These are phyloP conservation scores for Hesperia comma DNA, from an alignment of 2,888 invertebrate genomes.

Conservation along the genomic window DNA sequence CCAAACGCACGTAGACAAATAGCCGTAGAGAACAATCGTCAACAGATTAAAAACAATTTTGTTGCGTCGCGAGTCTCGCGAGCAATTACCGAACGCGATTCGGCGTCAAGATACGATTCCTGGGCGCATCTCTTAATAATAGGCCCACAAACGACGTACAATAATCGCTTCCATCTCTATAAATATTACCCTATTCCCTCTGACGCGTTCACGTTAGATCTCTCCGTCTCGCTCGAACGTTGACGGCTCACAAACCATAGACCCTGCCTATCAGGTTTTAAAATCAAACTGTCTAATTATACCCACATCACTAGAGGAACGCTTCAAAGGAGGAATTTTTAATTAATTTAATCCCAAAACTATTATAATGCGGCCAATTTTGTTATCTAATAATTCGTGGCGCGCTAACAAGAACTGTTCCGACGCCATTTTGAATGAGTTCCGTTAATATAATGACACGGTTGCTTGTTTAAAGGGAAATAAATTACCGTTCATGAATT, in stretches of 20 bases:
- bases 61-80: constrained; percentile 72
- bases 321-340: constrained; percentile 77
- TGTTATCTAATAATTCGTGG: constrained; percentile 80
- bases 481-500: constrained; percentile 56
- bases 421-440: constrained; percentile 70
- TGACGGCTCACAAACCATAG: constrained; percentile 73
- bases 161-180: constrained; percentile 68
- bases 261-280: constrained; percentile 69
- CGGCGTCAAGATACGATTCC: constrained; percentile 66
- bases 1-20: constrained; percentile 78
- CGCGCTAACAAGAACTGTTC: constrained; percentile 67
- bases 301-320: constrained; percentile 79
- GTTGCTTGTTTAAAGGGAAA: constrained; percentile 50
- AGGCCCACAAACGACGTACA: constrained; percentile 63
- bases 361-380: constrained; percentile 82
- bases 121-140: constrained; percentile 80
- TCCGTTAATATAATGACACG: constrained; percentile 68
- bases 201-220: constrained; percentile 46
- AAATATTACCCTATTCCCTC: constrained; percentile 56
- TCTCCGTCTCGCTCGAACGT: constrained; percentile 56
- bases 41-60: constrained; percentile 80
- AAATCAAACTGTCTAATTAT: constrained; percentile 82
- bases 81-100: constrained; percentile 79
- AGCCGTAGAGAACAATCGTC: constrained; percentile 79
- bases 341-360: constrained; percentile 82